These are phyloP conservation scores for Vombatus ursinus DNA, from an alignment of 2,113 vertebrate genomes.

Conservation along the genomic window DNA sequence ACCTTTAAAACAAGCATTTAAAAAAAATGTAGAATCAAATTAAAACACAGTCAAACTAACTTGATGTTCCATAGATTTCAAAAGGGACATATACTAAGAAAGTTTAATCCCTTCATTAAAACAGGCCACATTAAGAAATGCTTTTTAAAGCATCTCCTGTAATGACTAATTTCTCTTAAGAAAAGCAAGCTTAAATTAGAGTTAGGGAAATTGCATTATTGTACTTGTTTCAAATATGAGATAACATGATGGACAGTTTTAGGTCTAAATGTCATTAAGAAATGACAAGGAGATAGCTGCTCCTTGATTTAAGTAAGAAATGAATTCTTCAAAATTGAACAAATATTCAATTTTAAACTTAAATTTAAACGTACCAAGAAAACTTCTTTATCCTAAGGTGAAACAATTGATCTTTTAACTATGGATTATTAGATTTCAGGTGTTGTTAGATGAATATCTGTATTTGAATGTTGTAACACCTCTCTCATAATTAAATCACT, in stretches of 20 bases:
- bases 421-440: background rate
- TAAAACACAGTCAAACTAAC: background rate
- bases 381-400: background rate
- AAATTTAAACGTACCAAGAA: background rate
- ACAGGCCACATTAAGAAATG: background rate
- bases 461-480: background rate
- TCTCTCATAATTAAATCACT: conserved; percentile 17
- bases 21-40: background rate
- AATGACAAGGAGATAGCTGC: background rate
- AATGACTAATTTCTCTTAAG: background rate
- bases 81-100: background rate
- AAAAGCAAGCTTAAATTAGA: conserved; percentile 48
- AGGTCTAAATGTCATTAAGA: background rate
- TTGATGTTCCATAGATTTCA: background rate
- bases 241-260: conserved; percentile 20
- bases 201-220: background rate
- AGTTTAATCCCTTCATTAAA: background rate
- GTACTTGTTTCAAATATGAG: no score
- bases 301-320: conserved; percentile 28
- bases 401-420: background rate
- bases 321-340: background rate
- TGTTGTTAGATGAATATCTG: background rate
- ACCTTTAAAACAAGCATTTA: background rate
- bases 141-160: no score
- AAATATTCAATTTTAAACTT: background rate